Evolutionary conservation across 2,888 invertebrate species (phyloP).

Genomic region (Ophion slaviceki): DNA sequence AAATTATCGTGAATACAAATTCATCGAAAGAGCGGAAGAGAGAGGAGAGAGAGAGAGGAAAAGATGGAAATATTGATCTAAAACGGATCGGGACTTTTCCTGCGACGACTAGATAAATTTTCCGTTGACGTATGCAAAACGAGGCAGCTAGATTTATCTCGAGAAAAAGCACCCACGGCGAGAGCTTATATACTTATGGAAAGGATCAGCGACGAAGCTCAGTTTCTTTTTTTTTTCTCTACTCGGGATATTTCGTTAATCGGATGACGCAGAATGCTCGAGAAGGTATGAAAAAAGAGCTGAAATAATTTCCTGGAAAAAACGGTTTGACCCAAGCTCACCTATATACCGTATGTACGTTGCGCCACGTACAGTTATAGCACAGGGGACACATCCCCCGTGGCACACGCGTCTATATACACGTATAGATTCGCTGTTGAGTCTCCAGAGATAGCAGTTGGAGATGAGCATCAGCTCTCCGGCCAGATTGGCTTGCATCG

Average conservation of each 20-base stretch:
- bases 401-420: not conserved
- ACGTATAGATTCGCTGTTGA: slow-evolving; percentile 24
- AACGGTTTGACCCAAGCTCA: slow-evolving; percentile 32
- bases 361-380: not conserved
- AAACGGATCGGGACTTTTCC: slow-evolving; percentile 24
- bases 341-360: not conserved
- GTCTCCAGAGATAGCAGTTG: slow-evolving; percentile 45
- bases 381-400: not conserved
- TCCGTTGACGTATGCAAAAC: slow-evolving; percentile 32
- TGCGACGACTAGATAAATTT: slow-evolving; percentile 23
- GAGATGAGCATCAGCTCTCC: slow-evolving; percentile 42
- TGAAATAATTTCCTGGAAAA: slow-evolving; percentile 45
- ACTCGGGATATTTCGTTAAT: slow-evolving; percentile 48
- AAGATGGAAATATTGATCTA: slow-evolving; percentile 14
- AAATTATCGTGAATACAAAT: slow-evolving; percentile 31
- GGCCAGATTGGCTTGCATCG: slow-evolving; percentile 66
- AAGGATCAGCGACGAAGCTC: slow-evolving; percentile 41
- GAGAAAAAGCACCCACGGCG: slow-evolving; percentile 28
- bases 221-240: slow-evolving; percentile 7
- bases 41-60: not conserved
- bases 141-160: slow-evolving; percentile 29
- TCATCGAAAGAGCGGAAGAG: not conserved
- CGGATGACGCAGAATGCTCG: slow-evolving; percentile 49
- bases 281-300: slow-evolving; percentile 39
- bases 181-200: slow-evolving; percentile 39